These are phyloP conservation scores for Ceratosolen solmsi DNA, from an alignment of 1,140 invertebrate genomes.

Conservation along the genomic window DNA sequence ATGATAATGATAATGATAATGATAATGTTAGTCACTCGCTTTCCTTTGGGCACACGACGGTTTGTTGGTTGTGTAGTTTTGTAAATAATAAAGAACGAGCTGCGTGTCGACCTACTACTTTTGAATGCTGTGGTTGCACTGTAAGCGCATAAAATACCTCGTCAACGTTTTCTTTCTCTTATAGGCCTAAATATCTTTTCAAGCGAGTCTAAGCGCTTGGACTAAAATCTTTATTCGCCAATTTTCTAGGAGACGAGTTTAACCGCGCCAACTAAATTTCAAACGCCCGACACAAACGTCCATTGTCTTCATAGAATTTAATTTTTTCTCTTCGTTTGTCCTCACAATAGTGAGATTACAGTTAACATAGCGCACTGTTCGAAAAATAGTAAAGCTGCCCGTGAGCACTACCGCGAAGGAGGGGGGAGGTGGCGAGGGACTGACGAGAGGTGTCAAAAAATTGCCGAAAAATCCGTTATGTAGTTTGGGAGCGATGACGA, in stretches of 20 bases:
- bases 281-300: background rate
- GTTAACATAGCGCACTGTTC: too few species aligned
- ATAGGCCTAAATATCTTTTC: conserved; percentile 19
- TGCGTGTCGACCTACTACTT: conserved; percentile 23
- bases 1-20: conserved; percentile 11
- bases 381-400: too few species aligned
- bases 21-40: background rate
- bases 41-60: background rate
- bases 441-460: background rate
- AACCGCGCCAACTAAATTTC: background rate
- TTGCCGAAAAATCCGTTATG: conserved; percentile 6
- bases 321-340: background rate
- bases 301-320: background rate
- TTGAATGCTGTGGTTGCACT: conserved; percentile 20
- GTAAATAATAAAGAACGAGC: conserved; percentile 7
- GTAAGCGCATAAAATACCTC: conserved; percentile 44
- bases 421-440: too few species aligned
- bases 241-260: background rate
- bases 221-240: background rate
- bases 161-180: conserved; percentile 35
- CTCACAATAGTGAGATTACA: too few species aligned
- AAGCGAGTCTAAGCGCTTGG: conserved; percentile 9
- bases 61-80: background rate
- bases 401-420: too few species aligned
- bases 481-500: background rate